phyloP scores from a whole-genome alignment of 2,797 vertebrate species.

The Halcyon badia region DNA sequence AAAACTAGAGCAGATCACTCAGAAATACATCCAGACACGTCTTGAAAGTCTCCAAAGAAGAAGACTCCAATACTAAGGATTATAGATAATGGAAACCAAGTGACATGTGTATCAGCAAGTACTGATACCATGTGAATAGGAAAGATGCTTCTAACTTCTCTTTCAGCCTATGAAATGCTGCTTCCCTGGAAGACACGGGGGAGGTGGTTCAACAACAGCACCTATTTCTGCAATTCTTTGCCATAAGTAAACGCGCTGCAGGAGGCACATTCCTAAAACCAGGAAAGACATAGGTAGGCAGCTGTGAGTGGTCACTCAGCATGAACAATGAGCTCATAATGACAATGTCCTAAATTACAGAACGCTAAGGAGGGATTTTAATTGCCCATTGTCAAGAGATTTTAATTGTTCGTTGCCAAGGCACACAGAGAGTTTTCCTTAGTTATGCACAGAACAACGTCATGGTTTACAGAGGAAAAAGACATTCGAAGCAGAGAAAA shows the following conservation, averaged over 20 bases:
- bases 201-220: background rate
- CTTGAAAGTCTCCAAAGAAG: too few relatives aligned
- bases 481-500: background rate
- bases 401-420: background rate
- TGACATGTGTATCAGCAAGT: background rate
- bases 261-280: background rate
- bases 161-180: background rate
- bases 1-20: too few relatives aligned
- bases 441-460: background rate
- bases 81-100: background rate
- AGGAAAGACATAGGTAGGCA: background rate
- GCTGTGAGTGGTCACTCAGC: background rate
- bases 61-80: background rate
- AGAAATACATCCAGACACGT: too few relatives aligned
- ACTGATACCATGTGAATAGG: background rate
- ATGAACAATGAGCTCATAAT: background rate
- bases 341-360: background rate
- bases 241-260: background rate
- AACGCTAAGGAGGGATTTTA: background rate
- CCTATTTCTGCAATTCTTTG: background rate
- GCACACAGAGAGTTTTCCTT: background rate
- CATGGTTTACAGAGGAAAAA: background rate
- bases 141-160: background rate
- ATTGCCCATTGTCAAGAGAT: background rate
- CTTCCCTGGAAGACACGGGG: background rate